phyloP scores from a whole-genome alignment of 2,113 vertebrate genomes.

The Choloepus hoffmanni region DNA sequence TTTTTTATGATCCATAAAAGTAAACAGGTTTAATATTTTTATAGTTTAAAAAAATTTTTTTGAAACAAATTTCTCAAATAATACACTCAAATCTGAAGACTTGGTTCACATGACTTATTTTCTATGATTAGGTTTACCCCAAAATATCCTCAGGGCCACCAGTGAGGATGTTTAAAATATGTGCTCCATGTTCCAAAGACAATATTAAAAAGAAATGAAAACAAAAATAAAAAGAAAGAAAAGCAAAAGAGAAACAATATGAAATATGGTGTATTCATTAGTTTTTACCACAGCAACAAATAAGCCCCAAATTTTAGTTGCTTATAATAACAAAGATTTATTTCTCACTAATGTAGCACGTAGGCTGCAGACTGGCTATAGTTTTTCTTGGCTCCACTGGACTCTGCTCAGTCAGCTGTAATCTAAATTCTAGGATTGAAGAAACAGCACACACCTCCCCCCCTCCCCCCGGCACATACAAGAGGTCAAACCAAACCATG shows the following conservation, averaged over 20 bases:
- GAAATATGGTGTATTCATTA: background rate
- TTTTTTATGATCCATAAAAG: conserved; percentile 51
- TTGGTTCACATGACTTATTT: conserved; percentile 63
- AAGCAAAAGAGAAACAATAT: background rate
- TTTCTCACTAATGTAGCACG: background rate
- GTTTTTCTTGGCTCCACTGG: background rate
- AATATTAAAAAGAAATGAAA: conserved; percentile 43
- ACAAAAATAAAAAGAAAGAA: conserved; percentile 4
- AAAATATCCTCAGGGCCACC: conserved; percentile 43
- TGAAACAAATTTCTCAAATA: conserved; percentile 28
- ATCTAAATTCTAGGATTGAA: background rate
- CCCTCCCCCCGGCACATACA: background rate
- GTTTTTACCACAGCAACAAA: conserved; percentile 23
- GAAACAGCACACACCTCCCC: background rate
- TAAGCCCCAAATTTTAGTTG: background rate
- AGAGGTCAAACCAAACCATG: background rate
- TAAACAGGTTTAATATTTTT: conserved; percentile 66
- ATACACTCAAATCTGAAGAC: background rate
- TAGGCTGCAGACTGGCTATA: background rate
- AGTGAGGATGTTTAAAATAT: background rate
- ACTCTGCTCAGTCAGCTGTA: background rate
- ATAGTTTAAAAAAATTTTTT: background rate
- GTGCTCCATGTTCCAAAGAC: background rate
- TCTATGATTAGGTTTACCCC: conserved; percentile 60
- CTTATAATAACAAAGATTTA: background rate